These are phyloP conservation scores for Anoplius nigerrimus DNA, from an alignment of 2,888 invertebrate genomes.

Conservation along the genomic window DNA sequence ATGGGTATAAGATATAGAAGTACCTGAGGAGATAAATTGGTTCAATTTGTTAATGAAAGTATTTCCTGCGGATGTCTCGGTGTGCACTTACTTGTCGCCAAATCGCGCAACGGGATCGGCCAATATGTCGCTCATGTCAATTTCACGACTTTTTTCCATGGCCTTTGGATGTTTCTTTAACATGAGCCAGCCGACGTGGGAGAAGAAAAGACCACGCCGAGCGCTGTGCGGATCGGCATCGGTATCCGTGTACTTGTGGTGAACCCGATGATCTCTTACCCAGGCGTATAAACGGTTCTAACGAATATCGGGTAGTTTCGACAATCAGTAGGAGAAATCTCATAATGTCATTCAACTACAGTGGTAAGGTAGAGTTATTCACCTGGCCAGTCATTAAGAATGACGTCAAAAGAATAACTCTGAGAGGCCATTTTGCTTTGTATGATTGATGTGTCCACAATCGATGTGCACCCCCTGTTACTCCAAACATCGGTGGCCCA, in stretches of 20 bases:
- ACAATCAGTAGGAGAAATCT: background rate
- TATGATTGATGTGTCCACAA: constrained; percentile 83
- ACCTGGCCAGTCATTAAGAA: constrained; percentile 83
- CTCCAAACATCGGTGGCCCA: too few species aligned
- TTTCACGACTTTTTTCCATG: constrained; percentile 81
- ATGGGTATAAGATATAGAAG: constrained; percentile 76
- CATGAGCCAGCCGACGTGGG: constrained; percentile 96
- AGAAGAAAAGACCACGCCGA: constrained; percentile 91
- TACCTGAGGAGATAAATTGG: constrained; percentile 66
- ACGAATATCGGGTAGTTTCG: background rate
- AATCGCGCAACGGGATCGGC: constrained; percentile 87
- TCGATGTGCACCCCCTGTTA: constrained; percentile 83
- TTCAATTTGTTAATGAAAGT: constrained; percentile 8
- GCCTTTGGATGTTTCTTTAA: constrained; percentile 93
- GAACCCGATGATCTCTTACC: constrained; percentile 86
- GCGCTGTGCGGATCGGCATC: constrained; percentile 90
- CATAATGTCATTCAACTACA: background rate
- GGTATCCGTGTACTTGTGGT: constrained; percentile 84
- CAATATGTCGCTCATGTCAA: constrained; percentile 88
- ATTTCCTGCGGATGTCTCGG: too few species aligned
- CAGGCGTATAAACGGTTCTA: constrained; percentile 79
- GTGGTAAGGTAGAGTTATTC: constrained; percentile 42
- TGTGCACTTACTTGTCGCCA: constrained; percentile 81
- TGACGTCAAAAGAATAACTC: constrained; percentile 78
- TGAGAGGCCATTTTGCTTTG: constrained; percentile 80